Evolutionary conservation across 2,888 invertebrate species (phyloP).

Genomic region (Drosophila prolongata): DNA sequence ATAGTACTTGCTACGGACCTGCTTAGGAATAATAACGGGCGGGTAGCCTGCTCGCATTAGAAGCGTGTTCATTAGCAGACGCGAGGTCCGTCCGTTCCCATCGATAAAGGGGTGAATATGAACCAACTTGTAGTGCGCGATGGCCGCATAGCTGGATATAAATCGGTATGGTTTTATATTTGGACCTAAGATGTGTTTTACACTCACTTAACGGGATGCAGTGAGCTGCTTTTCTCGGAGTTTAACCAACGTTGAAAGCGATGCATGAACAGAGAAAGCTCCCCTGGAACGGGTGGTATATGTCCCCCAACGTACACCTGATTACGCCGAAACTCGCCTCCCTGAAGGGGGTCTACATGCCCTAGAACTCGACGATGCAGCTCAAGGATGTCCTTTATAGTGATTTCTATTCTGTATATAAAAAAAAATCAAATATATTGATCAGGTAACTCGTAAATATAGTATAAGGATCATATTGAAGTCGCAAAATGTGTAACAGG

Average conservation of each 20-base stretch:
- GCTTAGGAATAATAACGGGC: constrained; percentile 96
- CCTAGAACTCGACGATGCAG: constrained; percentile 97
- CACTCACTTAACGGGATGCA: constrained; percentile 93
- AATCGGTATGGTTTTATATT: background rate
- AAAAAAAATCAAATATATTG: no score
- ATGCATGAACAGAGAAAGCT: constrained; percentile 92
- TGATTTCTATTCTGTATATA: constrained; percentile 89
- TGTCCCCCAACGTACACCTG: constrained; percentile 98
- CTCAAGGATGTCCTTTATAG: constrained; percentile 94
- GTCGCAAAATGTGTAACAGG: no score
- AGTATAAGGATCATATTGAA: no score
- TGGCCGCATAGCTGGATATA: constrained; percentile 91
- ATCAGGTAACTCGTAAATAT: no score
- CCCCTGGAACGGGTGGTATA: constrained; percentile 94
- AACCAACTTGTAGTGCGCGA: constrained; percentile 98
- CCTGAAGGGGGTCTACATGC: constrained; percentile 96
- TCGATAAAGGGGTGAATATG: constrained; percentile 98
- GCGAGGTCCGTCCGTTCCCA: constrained; percentile 97
- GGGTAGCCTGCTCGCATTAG: constrained; percentile 98
- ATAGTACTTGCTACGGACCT: constrained; percentile 93
- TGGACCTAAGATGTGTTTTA: background rate
- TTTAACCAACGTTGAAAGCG: constrained; percentile 97
- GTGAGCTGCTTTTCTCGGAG: constrained; percentile 92
- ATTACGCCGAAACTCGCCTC: constrained; percentile 93
- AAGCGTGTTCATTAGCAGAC: constrained; percentile 97